phyloP scores from a whole-genome alignment of 2,113 vertebrate species.

The Rallus limicola region DNA sequence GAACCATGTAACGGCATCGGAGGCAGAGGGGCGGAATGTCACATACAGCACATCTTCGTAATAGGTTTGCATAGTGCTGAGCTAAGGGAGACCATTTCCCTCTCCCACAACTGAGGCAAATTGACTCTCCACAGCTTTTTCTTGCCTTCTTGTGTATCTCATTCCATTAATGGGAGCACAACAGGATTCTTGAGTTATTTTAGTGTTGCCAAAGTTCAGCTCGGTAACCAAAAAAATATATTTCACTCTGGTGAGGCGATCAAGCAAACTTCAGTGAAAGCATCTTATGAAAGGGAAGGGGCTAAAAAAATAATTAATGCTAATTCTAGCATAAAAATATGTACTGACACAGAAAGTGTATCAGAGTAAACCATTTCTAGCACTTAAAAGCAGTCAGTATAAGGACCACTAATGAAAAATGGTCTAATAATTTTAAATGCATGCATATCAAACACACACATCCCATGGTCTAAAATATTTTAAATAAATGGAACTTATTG shows the following conservation, averaged over 20 bases:
- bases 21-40: neutral
- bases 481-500: neutral
- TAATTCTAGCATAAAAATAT: slow-evolving; percentile 23
- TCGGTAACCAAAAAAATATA: neutral
- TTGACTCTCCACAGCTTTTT: neutral
- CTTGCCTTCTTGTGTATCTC: fast-evolving
- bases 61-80: fast-evolving
- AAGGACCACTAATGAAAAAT: slow-evolving; percentile 46
- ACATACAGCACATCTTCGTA: fast-evolving
- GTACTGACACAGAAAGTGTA: neutral
- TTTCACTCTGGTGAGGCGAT: neutral
- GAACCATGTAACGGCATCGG: neutral
- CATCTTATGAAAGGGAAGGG: neutral
- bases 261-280: neutral
- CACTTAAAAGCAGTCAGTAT: neutral
- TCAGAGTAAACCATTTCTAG: neutral
- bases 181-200: neutral
- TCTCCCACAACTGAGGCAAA: neutral
- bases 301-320: neutral
- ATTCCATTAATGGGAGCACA: neutral
- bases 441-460: neutral
- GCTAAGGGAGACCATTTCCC: neutral
- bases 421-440: slow-evolving; percentile 19
- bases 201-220: neutral
- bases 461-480: neutral